Conservation (phyloP, 2,113 vertebrate genomes). For the Mungos mungo region DNA sequence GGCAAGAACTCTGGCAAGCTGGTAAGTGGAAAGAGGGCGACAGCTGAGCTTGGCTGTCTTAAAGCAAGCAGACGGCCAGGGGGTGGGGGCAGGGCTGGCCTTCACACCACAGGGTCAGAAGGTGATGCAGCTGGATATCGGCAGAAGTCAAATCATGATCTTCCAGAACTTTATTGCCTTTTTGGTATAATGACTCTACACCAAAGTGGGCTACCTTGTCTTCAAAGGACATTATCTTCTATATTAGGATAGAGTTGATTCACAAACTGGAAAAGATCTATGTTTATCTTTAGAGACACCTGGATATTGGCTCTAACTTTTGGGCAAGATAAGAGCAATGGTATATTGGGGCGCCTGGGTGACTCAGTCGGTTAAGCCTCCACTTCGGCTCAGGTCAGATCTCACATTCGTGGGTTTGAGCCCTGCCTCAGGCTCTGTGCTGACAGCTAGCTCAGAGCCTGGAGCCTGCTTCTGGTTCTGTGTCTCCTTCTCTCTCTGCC, state of each 20-base stretch:
- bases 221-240: neutral
- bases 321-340: neutral
- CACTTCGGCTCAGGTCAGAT: too few species aligned
- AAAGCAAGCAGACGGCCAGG: neutral
- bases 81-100: too few species aligned
- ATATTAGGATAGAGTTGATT: neutral
- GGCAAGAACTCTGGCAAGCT: neutral
- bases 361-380: too few species aligned
- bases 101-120: neutral
- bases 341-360: neutral
- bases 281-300: neutral
- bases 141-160: neutral
- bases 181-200: neutral
- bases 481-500: too few species aligned
- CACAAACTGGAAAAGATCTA: neutral
- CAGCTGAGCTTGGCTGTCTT: neutral
- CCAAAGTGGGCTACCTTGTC: neutral
- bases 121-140: neutral
- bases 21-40: neutral
- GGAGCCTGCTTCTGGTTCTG: too few species aligned
- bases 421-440: too few species aligned
- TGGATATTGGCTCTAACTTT: neutral
- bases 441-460: too few species aligned
- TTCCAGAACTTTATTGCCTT: neutral
- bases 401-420: too few species aligned